phyloP scores from a whole-genome alignment of 2,888 invertebrate species.

The Hyles lineata region DNA sequence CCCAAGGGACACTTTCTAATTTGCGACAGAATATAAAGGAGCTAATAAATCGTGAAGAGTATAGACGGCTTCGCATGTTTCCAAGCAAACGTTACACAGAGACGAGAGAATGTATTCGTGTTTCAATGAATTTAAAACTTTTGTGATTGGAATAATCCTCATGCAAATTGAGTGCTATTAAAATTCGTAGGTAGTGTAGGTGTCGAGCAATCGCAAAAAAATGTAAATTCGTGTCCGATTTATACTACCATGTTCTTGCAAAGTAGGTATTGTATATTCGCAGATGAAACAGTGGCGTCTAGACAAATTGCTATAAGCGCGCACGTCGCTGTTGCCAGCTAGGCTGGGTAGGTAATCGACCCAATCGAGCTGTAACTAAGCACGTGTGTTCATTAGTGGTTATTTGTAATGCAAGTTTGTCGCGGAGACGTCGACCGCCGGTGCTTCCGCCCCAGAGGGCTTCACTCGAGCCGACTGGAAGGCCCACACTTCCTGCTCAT shows the following conservation, averaged over 20 bases:
- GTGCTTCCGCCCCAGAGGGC: constrained; percentile 73
- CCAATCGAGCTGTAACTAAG: constrained; percentile 53
- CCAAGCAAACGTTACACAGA: not conserved
- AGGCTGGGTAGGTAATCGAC: constrained; percentile 60
- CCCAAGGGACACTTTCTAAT: constrained; percentile 49
- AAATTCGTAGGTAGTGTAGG: not conserved
- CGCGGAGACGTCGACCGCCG: constrained; percentile 56
- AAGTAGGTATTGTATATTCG: constrained; percentile 21
- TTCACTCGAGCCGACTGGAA: constrained; percentile 76
- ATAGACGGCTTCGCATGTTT: not conserved
- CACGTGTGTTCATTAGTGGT: constrained; percentile 78
- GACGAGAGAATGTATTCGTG: too few relatives aligned
- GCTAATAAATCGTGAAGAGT: not conserved
- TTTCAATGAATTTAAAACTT: not conserved
- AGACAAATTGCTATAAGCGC: constrained; percentile 22
- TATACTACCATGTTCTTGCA: not conserved
- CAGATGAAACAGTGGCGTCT: constrained; percentile 7
- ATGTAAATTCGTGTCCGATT: constrained; percentile 2
- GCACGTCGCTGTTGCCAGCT: not conserved
- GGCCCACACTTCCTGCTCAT: constrained; percentile 77
- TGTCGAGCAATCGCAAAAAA: not conserved
- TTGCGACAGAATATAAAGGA: constrained; percentile 35
- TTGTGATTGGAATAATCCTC: not conserved
- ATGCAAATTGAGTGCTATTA: too few relatives aligned
- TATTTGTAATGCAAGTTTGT: constrained; percentile 80